Percentiles rank a stretch among this genome's conserved stretches.
Conservation (phyloP, 2,797 vertebrate species). For the Coccyzus lansbergi region DNA sequence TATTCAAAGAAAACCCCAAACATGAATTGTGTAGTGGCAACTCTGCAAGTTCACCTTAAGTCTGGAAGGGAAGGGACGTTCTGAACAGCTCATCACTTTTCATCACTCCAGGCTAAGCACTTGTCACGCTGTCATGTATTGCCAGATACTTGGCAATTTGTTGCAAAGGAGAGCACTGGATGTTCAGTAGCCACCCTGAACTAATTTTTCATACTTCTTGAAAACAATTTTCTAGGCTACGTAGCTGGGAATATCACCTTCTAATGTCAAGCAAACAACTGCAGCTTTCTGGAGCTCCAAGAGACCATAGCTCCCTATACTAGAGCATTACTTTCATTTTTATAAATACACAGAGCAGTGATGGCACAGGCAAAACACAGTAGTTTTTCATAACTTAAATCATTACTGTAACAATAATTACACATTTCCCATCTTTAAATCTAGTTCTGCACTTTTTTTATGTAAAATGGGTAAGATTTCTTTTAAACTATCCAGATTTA, state of each 20-base stretch:
- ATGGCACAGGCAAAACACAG: not conserved
- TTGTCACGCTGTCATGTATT: not conserved
- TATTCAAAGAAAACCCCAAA: not conserved
- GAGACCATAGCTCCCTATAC: not conserved
- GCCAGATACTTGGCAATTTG: not conserved
- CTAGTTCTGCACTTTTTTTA: not conserved
- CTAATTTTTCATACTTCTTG: not conserved
- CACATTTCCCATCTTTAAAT: not conserved
- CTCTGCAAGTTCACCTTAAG: not conserved
- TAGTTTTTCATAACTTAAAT: not conserved
- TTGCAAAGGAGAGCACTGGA: not conserved
- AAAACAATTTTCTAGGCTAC: conserved; percentile 19
- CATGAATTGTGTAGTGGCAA: not conserved
- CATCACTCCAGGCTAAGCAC: not conserved
- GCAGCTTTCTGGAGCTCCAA: not conserved
- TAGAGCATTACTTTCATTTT: not conserved
- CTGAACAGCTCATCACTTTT: not conserved
- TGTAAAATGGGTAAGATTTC: not conserved
- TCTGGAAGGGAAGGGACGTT: not conserved
- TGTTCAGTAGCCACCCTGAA: not conserved
- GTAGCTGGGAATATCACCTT: conserved; percentile 35
- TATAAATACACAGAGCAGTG: not conserved
- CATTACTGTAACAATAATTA: not conserved
- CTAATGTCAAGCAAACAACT: not conserved
- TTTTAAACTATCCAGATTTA: not conserved